A percentile compares a stretch with the other conserved stretches of the same genome.
phyloP scores from a whole-genome alignment of 2,113 vertebrate genomes.

The Crotalus viridis region DNA sequence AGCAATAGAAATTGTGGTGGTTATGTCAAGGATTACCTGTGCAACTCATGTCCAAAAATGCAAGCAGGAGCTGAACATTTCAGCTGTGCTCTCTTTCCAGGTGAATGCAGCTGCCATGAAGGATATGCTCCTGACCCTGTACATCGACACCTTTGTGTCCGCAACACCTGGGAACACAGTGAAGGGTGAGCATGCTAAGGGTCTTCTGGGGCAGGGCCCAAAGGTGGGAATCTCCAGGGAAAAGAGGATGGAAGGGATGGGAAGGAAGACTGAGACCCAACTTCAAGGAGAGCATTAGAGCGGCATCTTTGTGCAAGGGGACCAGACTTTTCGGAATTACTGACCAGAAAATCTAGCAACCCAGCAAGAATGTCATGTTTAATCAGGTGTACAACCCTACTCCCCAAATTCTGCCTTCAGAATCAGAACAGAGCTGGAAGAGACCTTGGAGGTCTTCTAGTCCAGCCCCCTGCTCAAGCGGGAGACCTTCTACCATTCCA shows the following conservation, averaged over 20 bases:
- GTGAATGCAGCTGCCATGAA: slow-evolving; percentile 96
- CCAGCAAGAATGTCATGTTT: not conserved
- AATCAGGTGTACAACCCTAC: not conserved
- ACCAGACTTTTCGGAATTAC: not conserved
- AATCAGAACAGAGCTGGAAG: too few relatives aligned
- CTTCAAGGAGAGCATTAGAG: not conserved
- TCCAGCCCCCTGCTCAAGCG: too few relatives aligned
- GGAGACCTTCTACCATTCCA: too few relatives aligned
- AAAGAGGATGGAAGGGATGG: not conserved
- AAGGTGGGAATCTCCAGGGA: not conserved
- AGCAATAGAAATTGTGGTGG: too few relatives aligned
- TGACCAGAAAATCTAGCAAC: not conserved
- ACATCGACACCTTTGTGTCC: slow-evolving; percentile 90
- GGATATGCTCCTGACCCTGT: slow-evolving; percentile 89
- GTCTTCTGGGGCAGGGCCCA: not conserved
- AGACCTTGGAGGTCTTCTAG: too few relatives aligned
- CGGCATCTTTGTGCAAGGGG: not conserved
- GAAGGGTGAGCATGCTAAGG: slow-evolving; percentile 83
- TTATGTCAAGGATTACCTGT: not conserved
- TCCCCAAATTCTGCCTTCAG: not conserved
- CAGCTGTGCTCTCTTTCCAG: slow-evolving; percentile 65
- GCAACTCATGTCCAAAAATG: too few relatives aligned
- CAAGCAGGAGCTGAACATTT: not conserved
- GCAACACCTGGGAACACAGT: slow-evolving; percentile 95
- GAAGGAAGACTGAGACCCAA: too few relatives aligned